phyloP scores from a whole-genome alignment of 1,140 invertebrate species.

The Drosophila nigrodunni region DNA sequence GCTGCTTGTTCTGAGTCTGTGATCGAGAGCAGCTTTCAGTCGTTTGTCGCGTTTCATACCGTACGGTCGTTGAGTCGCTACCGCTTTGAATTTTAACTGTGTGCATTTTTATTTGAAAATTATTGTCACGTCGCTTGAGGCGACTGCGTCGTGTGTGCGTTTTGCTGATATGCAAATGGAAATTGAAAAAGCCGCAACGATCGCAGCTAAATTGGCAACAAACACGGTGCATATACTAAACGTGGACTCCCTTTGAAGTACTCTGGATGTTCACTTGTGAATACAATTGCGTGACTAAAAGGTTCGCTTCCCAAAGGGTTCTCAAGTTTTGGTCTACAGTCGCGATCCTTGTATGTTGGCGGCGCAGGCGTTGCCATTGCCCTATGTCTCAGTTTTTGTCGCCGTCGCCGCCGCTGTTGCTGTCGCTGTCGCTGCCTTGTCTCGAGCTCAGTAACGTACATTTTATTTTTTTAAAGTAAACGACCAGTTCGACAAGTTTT shows the following conservation, averaged over 20 bases:
- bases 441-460: conserved; percentile 8
- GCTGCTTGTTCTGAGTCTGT: conserved; percentile 33
- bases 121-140: conserved; percentile 40
- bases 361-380: conserved; percentile 40
- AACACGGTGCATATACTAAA: conserved; percentile 57
- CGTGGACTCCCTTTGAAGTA: conserved; percentile 18
- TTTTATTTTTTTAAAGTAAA: conserved; percentile 23
- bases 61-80: conserved; percentile 27
- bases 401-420: not conserved
- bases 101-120: conserved; percentile 57
- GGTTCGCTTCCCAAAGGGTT: conserved; percentile 13
- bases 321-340: conserved; percentile 45
- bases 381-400: conserved; percentile 10
- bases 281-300: conserved; percentile 1
- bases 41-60: conserved; percentile 45
- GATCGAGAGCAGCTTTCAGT: conserved; percentile 43
- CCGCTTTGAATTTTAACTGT: conserved; percentile 44
- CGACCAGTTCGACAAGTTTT: conserved; percentile 77
- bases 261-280: not conserved
- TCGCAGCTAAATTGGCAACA: conserved; percentile 52
- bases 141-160: conserved; percentile 45
- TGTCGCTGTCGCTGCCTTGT: conserved; percentile 1
- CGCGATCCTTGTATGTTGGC: conserved; percentile 41
- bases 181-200: conserved; percentile 59
- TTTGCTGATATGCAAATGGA: conserved; percentile 70